A percentile compares a stretch with the other conserved stretches of the same genome.
Evolutionary conservation across 2,888 invertebrate species (phyloP).

Genomic region (Cheilosia urbana): DNA sequence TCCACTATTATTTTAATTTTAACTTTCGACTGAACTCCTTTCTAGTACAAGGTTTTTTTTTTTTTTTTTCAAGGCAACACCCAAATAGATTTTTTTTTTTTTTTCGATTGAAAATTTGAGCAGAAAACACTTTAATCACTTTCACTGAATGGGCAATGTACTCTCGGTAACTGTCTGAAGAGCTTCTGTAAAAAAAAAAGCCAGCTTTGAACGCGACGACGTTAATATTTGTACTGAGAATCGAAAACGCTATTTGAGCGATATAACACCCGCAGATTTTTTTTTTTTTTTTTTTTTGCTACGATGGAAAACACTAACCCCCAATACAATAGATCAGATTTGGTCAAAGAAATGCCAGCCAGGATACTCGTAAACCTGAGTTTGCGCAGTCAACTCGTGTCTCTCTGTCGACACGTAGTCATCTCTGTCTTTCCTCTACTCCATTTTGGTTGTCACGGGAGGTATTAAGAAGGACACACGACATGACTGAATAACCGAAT

Average conservation of each 20-base stretch:
- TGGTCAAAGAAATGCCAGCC: conserved; percentile 49
- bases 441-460: conserved; percentile 15
- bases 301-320: not conserved
- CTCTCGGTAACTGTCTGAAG: not conserved
- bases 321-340: not conserved
- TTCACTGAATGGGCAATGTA: conserved; percentile 24
- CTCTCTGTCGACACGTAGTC: not conserved
- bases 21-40: conserved; percentile 8
- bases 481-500: not conserved
- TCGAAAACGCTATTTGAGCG: conserved; percentile 13
- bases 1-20: conserved; percentile 17
- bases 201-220: conserved; percentile 45
- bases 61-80: conserved; percentile 23
- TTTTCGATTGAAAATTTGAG: not conserved
- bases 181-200: not conserved
- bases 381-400: conserved; percentile 37
- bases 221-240: conserved; percentile 52
- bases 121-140: conserved; percentile 25
- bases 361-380: conserved; percentile 11
- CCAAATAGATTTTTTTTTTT: conserved; percentile 19
- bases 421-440: conserved; percentile 1
- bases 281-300: not conserved
- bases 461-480: conserved; percentile 1
- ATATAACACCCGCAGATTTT: not conserved
- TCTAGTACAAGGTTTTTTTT: not conserved